Base-by-base conservation (phyloP, 1,140 invertebrate species). In the Aphaenogaster rudis region DNA sequence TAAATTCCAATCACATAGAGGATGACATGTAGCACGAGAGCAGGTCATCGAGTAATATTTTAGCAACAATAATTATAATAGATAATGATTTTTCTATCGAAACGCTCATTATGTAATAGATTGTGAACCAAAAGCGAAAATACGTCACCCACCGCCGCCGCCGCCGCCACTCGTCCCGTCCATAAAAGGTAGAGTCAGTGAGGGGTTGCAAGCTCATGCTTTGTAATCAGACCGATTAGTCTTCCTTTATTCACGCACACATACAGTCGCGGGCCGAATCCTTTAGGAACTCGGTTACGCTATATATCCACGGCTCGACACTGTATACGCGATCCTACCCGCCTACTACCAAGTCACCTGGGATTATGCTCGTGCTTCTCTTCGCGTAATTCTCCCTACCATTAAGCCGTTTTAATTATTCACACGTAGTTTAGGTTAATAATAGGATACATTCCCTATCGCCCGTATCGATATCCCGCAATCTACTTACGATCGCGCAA, bases 351-450 rank as follows among this genome's bases (percentile, higher is more conserved):
- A 87, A 93, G 88, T 93, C 92, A 92, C 92, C 87, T 88, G 92
- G 92, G 93, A 93, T 93, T 91, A 91, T 84, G 91, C 87, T 86
- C 89, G 79, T 86, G 72, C 88, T 85, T 89, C 90, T 93, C 92
- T 90, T 91, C 79, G 80, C 89, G 82, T 93, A 92, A 92, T 93
- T 93, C 93, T 93, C 92, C 88, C 92, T 92, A 89, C 92, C 92
- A 93, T 93, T 93, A 93, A 93, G 92, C 92, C 91, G 67, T 88
- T 82, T 93, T 86, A 93, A 93, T 93, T 91, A 93, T 93, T 93
- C 84, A 93, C 80, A 89, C 81, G 80, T 88, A 93, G 93, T 93
- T 93, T 93, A 93, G 92, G 90, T 93, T 93, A 93, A 93, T 93
- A 93, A 93, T 93, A 93, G 89, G 93, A 91, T 89, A 91, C 80